Conservation (phyloP, 2,113 vertebrate species). For the Eubucco bourcierii region DNA sequence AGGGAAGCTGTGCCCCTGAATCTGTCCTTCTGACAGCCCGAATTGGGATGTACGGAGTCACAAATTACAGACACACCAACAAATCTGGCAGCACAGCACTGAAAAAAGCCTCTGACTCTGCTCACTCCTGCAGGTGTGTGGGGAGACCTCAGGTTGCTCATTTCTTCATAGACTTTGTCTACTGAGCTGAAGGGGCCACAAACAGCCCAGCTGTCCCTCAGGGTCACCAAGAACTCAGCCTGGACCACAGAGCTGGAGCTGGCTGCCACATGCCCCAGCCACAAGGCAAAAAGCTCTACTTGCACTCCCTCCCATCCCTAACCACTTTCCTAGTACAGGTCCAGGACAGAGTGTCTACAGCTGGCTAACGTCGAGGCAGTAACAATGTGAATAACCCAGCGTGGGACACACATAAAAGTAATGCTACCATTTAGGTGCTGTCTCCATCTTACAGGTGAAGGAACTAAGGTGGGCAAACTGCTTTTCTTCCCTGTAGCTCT, state of each 20-base stretch:
- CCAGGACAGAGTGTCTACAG: accelerated
- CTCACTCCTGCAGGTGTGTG: accelerated
- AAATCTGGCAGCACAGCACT: neutral
- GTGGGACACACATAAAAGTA: neutral
- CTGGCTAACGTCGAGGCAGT: neutral
- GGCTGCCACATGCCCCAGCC: neutral
- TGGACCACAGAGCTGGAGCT: neutral
- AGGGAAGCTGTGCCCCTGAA: neutral
- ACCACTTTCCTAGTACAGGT: neutral
- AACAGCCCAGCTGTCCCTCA: neutral
- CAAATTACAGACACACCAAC: neutral
- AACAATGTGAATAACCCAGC: neutral
- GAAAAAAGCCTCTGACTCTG: neutral
- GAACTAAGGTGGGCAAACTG: neutral
- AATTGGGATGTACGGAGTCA: accelerated
- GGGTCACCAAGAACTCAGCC: neutral
- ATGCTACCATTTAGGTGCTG: accelerated
- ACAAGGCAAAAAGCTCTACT: neutral
- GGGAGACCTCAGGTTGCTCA: neutral
- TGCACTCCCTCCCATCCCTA: neutral
- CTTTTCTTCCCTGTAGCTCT: neutral
- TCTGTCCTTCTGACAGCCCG: neutral
- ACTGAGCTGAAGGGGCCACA: neutral
- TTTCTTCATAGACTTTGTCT: neutral
- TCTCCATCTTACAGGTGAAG: neutral